phyloP scores from a whole-genome alignment of 2,888 invertebrate species.

The Dynastes grantii region DNA sequence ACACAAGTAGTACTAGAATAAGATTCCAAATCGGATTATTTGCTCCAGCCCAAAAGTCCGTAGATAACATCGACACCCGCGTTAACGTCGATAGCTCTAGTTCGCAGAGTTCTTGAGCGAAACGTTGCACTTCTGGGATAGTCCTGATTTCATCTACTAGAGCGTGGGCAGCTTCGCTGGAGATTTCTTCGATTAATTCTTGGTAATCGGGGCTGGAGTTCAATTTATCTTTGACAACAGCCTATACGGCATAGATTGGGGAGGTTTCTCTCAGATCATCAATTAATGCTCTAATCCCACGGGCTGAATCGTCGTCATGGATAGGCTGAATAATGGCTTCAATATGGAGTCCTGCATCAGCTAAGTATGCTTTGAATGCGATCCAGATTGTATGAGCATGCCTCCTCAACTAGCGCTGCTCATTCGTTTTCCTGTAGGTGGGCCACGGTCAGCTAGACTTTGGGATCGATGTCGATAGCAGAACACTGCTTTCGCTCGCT shows the following conservation, averaged over 20 bases:
- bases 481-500: too few relatives aligned
- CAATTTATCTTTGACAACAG: constrained; percentile 43
- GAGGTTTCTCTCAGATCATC: constrained; percentile 49
- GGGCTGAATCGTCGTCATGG: constrained; percentile 33
- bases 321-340: constrained; percentile 47
- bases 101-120: constrained; percentile 55
- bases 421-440: constrained; percentile 60
- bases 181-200: constrained; percentile 51
- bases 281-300: constrained; percentile 45
- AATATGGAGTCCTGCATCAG: constrained; percentile 54
- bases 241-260: constrained; percentile 34
- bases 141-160: constrained; percentile 59
- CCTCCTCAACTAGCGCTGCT: constrained; percentile 53
- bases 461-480: constrained; percentile 55
- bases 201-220: constrained; percentile 43
- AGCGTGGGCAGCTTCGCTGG: constrained; percentile 52
- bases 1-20: too few relatives aligned
- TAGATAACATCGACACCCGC: constrained; percentile 55
- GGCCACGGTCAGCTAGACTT: constrained; percentile 55
- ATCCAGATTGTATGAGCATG: constrained; percentile 49
- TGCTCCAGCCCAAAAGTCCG: constrained; percentile 58
- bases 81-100: constrained; percentile 58
- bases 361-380: constrained; percentile 55
- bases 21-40: not conserved
- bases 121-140: constrained; percentile 57